Base-by-base conservation (phyloP, 1,140 invertebrate genomes). In the Drosophila asahinai region DNA sequence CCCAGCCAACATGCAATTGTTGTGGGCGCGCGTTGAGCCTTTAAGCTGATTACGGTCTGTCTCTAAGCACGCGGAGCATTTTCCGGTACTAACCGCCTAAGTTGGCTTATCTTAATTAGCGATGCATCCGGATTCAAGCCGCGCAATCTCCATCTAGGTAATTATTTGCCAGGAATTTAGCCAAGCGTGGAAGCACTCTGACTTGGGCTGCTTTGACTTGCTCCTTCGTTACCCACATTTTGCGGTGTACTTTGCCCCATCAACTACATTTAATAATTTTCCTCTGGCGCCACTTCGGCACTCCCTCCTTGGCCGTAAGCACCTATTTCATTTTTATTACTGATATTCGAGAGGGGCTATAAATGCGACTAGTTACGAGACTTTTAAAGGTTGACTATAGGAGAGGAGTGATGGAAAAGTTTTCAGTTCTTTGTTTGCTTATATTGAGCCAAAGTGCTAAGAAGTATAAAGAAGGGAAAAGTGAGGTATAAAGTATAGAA, bases 251-350 rank as follows among this genome's bases (percentile, higher is more conserved):
- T n/a, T 58, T 58, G 8, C 9, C 36, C 38, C 54, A 63, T 61
- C 27, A 43, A 33, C 15, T 25, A 36, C 59, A 63, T 63, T 66
- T 66, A 45, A 66, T 66, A 66, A 66, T 62, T 36, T 63, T 66
- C 58, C n/a, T 5, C 33, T 19, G 58, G 58, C 63, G 59, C 58
- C 58, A 66, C 58, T 63, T 66, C 25, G 30, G 27, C 54, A 57
- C 54, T 57, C 36, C 33, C 38, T 14, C 38, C 27, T 25, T 14
- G 22, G 40, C 19, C 14, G 12, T 45, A n/a, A 25, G 63, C 40
- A 66, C 27, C 58, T 66, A 66, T 66, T 62, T 66, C 30, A 36
- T n/a, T 42, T 65, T 66, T 66, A 66, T 63, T 45, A 17, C 58
- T 17, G 40, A 33, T 38, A 14, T 63, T 65, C 58, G n/a, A 45